phyloP scores from a whole-genome alignment of 37 sponge, comb jelly and placozoan species.

The Diacarnus erythraeanus region DNA sequence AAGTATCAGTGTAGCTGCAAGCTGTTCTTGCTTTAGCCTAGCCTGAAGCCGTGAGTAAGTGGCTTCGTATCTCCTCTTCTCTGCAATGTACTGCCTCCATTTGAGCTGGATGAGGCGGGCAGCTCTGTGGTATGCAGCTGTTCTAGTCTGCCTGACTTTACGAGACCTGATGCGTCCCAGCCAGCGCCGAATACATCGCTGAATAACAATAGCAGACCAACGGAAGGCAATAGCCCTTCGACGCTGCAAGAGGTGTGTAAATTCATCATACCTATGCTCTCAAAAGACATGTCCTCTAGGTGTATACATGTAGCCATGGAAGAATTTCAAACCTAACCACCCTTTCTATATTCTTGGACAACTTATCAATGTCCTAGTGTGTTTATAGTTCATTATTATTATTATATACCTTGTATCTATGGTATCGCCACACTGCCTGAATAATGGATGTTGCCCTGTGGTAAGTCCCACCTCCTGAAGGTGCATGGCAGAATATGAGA shows the following conservation, averaged over 20 bases:
- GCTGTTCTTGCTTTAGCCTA: conserved; percentile 50
- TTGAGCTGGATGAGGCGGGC: conserved; percentile 67
- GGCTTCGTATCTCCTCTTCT: conserved; percentile 72
- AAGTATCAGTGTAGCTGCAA: conserved; percentile 37
- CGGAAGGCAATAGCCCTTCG: conserved; percentile 4
- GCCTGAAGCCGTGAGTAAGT: conserved; percentile 56
- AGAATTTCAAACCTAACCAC: too few relatives aligned
- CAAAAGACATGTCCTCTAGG: too few relatives aligned
- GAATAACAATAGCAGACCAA: conserved; percentile 60
- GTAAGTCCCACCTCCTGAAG: conserved; percentile 56
- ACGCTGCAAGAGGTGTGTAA: conserved; percentile 26
- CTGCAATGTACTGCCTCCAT: conserved; percentile 64
- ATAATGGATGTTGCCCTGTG: conserved; percentile 79
- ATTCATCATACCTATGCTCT: too few relatives aligned
- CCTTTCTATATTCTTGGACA: neutral
- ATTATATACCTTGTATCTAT: conserved; percentile 40
- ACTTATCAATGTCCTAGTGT: neutral
- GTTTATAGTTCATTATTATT: neutral
- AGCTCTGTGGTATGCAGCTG: conserved; percentile 33
- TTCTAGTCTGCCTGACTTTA: conserved; percentile 29
- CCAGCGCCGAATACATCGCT: conserved; percentile 30
- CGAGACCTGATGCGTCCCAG: conserved; percentile 21
- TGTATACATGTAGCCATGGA: too few relatives aligned
- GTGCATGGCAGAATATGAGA: conserved; percentile 42
- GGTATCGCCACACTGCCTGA: conserved; percentile 65